These are phyloP conservation scores for Trissoscelio sp. DNA, from an alignment of 2,888 invertebrate genomes.

Conservation along the genomic window DNA sequence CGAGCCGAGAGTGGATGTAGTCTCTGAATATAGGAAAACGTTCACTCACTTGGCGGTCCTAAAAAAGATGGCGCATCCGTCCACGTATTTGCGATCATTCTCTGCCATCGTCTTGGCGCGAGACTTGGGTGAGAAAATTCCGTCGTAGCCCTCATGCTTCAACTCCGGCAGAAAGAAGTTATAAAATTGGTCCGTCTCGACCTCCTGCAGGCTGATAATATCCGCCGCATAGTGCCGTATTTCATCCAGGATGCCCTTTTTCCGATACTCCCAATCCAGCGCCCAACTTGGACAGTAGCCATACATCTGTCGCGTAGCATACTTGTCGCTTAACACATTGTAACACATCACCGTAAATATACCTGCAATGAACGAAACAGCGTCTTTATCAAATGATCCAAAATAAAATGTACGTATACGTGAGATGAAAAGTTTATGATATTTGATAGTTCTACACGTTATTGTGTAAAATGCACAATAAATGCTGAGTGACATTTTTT, in stretches of 20 bases:
- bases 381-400: slow-evolving; percentile 44
- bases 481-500: background rate
- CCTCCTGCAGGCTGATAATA: slow-evolving; percentile 98
- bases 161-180: slow-evolving; percentile 98
- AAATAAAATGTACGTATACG: slow-evolving; percentile 50
- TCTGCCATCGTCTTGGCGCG: slow-evolving; percentile 99
- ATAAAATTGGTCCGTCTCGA: slow-evolving; percentile 99
- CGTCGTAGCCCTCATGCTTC: slow-evolving; percentile 95
- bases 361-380: slow-evolving; percentile 85
- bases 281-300: slow-evolving; percentile 99
- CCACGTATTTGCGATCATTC: slow-evolving; percentile 98
- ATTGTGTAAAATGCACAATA: slow-evolving; percentile 18
- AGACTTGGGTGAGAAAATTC: slow-evolving; percentile 99
- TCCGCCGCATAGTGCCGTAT: slow-evolving; percentile 98
- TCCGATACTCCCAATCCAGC: slow-evolving; percentile 98
- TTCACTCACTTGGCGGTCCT: slow-evolving; percentile 93
- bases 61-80: slow-evolving; percentile 99
- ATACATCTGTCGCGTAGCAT: slow-evolving; percentile 99
- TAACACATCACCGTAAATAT: slow-evolving; percentile 99
- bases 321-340: slow-evolving; percentile 99
- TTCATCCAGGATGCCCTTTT: slow-evolving; percentile 98
- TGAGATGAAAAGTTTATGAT: slow-evolving; percentile 56
- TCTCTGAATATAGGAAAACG: slow-evolving; percentile 55
- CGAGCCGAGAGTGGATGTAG: slow-evolving; percentile 17
- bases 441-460: slow-evolving; percentile 9